These are phyloP conservation scores for Hippocampus mohnikei DNA, from an alignment of 2,113 vertebrate genomes.

Conservation along the genomic window DNA sequence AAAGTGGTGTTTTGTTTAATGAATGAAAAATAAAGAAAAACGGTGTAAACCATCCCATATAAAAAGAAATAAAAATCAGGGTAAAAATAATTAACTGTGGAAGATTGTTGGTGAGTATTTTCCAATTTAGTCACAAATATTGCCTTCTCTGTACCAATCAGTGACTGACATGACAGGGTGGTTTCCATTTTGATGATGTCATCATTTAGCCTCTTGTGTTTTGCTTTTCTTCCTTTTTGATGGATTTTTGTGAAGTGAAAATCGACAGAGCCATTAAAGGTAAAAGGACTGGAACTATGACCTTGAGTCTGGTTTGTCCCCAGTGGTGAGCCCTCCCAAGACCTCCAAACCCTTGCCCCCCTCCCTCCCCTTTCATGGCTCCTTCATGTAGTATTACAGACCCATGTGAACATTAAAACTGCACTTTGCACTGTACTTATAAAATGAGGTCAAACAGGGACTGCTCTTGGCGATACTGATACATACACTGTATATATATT, in stretches of 20 bases:
- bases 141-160: background rate
- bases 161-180: background rate
- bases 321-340: slow-evolving; percentile 18
- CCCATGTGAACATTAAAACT: slow-evolving; percentile 37
- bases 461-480: background rate
- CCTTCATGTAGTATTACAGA: background rate
- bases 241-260: slow-evolving; percentile 72
- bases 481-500: too few relatives aligned
- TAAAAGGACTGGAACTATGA: slow-evolving; percentile 60
- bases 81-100: background rate
- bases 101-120: background rate
- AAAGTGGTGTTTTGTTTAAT: too few relatives aligned
- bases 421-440: slow-evolving; percentile 21
- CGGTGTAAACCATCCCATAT: too few relatives aligned
- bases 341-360: slow-evolving; percentile 32
- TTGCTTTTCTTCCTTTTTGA: slow-evolving; percentile 31
- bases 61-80: background rate
- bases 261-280: slow-evolving; percentile 82
- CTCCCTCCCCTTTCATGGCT: background rate
- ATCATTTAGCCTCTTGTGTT: slow-evolving; percentile 11
- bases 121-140: background rate
- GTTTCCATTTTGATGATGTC: background rate
- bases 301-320: slow-evolving; percentile 7
- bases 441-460: background rate
- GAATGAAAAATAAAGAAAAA: too few relatives aligned